Evolutionary conservation across 2,113 vertebrate species (phyloP).

Genomic region (Erythrocercus mccallii): DNA sequence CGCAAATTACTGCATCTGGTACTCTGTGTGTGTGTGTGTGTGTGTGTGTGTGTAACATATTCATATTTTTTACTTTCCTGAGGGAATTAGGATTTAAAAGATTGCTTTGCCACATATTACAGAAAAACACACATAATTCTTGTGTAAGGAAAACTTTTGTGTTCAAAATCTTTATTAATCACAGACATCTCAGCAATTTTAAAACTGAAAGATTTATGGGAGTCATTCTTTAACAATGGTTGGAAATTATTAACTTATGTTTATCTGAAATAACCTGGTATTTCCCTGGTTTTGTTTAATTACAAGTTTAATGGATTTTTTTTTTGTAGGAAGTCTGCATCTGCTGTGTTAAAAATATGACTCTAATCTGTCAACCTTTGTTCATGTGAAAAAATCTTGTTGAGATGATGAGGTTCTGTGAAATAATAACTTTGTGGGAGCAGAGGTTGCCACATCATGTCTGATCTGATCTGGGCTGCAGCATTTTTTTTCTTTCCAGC

Average conservation of each 20-base stretch:
- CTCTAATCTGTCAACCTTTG: neutral
- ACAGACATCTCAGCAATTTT: slow-evolving; percentile 55
- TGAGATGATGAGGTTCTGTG: neutral
- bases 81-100: slow-evolving; percentile 54
- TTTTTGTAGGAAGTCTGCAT: slow-evolving; percentile 35
- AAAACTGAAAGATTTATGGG: slow-evolving; percentile 55
- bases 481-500: neutral
- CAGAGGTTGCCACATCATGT: neutral
- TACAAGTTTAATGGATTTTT: neutral
- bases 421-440: neutral
- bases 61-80: slow-evolving; percentile 1
- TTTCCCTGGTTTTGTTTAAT: slow-evolving; percentile 34
- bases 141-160: slow-evolving; percentile 57
- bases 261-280: slow-evolving; percentile 20
- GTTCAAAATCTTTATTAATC: slow-evolving; percentile 65
- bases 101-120: slow-evolving; percentile 43
- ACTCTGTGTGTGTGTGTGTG: neutral
- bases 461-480: neutral
- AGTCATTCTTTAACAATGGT: neutral
- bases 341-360: neutral
- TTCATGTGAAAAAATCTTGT: neutral
- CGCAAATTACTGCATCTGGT: slow-evolving; percentile 20
- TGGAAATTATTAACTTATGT: slow-evolving; percentile 29
- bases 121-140: slow-evolving; percentile 51
- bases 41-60: neutral